Base-by-base conservation (phyloP, 2,888 invertebrate genomes). In the Acrocyrtus sp. region DNA sequence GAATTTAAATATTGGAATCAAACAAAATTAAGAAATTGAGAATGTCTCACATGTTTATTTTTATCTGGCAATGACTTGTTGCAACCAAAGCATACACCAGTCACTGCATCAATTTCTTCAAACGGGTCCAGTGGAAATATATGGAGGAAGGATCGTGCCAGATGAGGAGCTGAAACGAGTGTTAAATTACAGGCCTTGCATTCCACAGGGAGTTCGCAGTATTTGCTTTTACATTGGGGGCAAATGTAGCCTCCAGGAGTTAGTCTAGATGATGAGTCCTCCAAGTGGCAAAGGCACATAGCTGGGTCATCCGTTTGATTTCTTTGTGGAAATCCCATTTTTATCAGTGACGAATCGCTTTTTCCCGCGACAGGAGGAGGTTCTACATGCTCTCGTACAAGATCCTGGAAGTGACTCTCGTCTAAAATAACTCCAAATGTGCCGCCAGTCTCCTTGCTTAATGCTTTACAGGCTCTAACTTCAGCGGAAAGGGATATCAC, bases 131-230 rank as follows among this genome's bases (percentile, higher is more conserved):
- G 92, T 0, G 98, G 98, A 84, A 98, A 97, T 75, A 99, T 87
- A 85, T 99, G 98, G 84, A 98, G 98, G 85, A 98, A 98, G 0
- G 98, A 97, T 78, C 98, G 89, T 2, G 98, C 98, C 58, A 99
- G 88, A 87, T 99, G 99, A 22, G 98, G 98, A 1, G 99, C 98
- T 0, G 98, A 97, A 15, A 98, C 98, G 54, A 99, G 87, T 4
- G 97, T 98, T 72, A 99, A 88, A 0, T 95, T 95, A 85, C 99
- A 99, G 10, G 95, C 92, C 82, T 93, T 90, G 84, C 99, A 99
- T 86, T 99, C 98, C 2, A 96, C 95, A 0, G 99, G 99, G 82
- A 99, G 87, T 84, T 98, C 96, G 85, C 99, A 99, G 86, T 98
- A 98, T 86, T 98, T 96, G 85, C 95, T 94, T 82, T 92, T 91